Evolutionary conservation across 2,113 vertebrate genomes (phyloP).

Genomic region (Pachycephala philippinensis): DNA sequence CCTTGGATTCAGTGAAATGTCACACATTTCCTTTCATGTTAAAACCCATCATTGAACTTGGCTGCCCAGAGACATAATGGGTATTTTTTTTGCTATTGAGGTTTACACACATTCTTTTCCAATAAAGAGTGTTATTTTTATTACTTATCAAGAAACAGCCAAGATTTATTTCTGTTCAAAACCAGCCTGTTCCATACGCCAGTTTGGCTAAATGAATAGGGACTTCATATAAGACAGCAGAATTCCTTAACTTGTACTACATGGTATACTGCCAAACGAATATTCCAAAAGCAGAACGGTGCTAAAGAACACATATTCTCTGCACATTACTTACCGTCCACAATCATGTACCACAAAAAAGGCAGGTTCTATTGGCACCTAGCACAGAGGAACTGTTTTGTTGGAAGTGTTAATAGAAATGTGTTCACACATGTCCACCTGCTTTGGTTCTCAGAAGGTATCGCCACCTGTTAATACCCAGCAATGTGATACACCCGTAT

Average conservation of each 20-base stretch:
- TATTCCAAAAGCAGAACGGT: background rate
- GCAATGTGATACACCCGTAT: background rate
- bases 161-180: background rate
- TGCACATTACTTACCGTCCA: background rate
- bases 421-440: background rate
- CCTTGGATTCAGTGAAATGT: background rate
- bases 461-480: background rate
- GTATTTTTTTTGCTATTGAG: background rate
- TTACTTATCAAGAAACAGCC: background rate
- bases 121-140: background rate
- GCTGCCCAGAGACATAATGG: background rate
- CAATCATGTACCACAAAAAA: background rate
- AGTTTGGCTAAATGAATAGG: background rate
- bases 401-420: background rate
- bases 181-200: background rate
- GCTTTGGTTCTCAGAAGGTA: background rate
- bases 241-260: background rate
- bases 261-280: background rate
- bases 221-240: background rate
- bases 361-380: background rate
- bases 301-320: background rate
- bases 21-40: background rate
- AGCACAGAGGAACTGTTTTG: background rate
- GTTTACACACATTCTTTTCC: background rate
- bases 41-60: background rate